phyloP scores from a whole-genome alignment of 2,113 vertebrate species.

The Stegastes partitus region DNA sequence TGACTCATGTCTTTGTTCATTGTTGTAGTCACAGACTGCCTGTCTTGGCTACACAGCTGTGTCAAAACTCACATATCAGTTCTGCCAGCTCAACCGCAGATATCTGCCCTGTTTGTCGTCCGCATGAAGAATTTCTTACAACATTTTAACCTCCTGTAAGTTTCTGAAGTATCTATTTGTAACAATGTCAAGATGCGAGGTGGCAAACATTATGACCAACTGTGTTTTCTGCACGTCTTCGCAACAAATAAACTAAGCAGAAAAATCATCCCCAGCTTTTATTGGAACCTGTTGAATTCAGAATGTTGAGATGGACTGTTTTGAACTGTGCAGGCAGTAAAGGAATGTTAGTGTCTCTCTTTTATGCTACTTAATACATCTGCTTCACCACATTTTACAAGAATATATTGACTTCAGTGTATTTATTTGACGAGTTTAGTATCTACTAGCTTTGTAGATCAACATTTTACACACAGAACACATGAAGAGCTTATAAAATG shows the following conservation, averaged over 20 bases:
- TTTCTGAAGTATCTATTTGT: conserved; percentile 16
- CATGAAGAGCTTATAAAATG: too few relatives aligned
- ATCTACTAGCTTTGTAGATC: too few relatives aligned
- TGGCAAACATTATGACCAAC: background rate
- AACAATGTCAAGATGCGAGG: background rate
- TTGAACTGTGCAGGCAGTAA: too few relatives aligned
- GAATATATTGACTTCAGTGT: background rate
- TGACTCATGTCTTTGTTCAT: conserved; percentile 84
- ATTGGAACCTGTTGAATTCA: background rate
- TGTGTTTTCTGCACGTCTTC: background rate
- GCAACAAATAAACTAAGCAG: background rate
- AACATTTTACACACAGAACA: too few relatives aligned
- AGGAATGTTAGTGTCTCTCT: background rate
- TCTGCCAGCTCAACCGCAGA: conserved; percentile 29
- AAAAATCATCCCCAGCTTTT: conserved; percentile 16
- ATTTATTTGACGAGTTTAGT: too few relatives aligned
- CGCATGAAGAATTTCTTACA: conserved; percentile 18
- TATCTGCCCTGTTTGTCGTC: conserved; percentile 9
- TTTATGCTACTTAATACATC: background rate
- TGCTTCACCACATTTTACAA: background rate
- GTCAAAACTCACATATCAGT: conserved; percentile 42
- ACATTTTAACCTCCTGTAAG: background rate
- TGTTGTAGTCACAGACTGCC: conserved; percentile 69
- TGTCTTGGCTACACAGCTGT: conserved; percentile 61
- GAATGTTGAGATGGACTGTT: background rate